Conservation (phyloP, 2,113 vertebrate species). For the Arizona elegans region DNA sequence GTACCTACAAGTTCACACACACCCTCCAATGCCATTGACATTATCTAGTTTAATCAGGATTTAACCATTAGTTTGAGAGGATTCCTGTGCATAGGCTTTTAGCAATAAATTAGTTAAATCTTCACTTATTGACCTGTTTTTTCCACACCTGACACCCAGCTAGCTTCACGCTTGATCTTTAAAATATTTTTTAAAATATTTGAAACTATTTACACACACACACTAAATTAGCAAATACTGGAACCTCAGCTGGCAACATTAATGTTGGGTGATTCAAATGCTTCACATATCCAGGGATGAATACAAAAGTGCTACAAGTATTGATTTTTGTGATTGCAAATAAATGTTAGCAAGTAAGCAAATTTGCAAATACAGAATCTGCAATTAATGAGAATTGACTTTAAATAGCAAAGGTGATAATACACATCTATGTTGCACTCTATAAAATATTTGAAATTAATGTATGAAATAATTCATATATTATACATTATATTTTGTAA, state of each 20-base stretch:
- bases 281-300: not conserved
- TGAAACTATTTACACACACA: not conserved
- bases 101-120: not conserved
- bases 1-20: not conserved
- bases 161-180: not conserved
- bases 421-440: not conserved
- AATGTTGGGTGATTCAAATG: not conserved
- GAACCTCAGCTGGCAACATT: not conserved
- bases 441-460: not conserved
- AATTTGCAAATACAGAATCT: not conserved
- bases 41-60: not conserved
- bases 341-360: not conserved
- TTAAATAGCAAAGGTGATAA: not conserved
- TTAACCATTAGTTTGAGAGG: not conserved
- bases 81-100: not conserved
- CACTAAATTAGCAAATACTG: not conserved
- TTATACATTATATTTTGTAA: not conserved
- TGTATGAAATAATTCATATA: not conserved
- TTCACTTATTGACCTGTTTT: not conserved
- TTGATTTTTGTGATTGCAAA: not conserved
- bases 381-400: not conserved
- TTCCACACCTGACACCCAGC: not conserved
- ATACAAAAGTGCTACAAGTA: not conserved
- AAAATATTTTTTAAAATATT: not conserved
- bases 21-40: not conserved